Conservation (phyloP, 1,140 invertebrate genomes). For the Cryptotermes secundus region DNA sequence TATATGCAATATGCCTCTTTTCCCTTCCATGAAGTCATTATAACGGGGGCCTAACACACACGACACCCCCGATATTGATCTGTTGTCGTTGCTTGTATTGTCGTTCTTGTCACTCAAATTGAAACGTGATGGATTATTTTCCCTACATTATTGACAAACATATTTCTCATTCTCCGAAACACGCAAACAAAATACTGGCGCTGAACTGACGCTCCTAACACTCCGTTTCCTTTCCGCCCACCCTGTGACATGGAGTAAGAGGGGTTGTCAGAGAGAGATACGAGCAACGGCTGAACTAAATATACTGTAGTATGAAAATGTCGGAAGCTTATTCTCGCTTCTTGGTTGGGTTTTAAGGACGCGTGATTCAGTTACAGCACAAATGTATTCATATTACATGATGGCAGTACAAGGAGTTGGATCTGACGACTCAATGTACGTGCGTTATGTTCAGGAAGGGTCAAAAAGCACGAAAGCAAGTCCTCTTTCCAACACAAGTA, state of each 20-base stretch:
- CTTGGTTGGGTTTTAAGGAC: not conserved
- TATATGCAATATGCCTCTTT: not conserved
- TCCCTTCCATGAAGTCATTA: not conserved
- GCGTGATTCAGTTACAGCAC: not conserved
- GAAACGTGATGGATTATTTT: not conserved
- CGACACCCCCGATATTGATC: not conserved
- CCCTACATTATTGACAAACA: not conserved
- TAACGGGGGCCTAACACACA: not conserved
- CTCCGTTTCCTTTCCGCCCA: not conserved
- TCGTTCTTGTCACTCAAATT: constrained; percentile 11
- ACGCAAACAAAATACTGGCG: not conserved
- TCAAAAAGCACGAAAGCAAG: not conserved
- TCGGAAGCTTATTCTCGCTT: no score
- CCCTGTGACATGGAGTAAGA: not conserved
- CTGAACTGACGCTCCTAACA: not conserved
- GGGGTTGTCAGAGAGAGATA: no score
- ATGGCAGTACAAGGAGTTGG: not conserved
- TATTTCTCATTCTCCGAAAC: constrained; percentile 1
- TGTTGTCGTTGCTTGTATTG: constrained; percentile 11
- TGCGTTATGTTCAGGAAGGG: not conserved
- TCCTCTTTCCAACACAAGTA: no score
- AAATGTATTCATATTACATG: not conserved
- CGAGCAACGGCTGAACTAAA: no score
- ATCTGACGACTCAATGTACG: not conserved
- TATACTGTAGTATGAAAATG: no score